Percentiles rank a stretch among this genome's conserved stretches.
phyloP scores from a whole-genome alignment of 2,113 vertebrate species.

The Vidua macroura region DNA sequence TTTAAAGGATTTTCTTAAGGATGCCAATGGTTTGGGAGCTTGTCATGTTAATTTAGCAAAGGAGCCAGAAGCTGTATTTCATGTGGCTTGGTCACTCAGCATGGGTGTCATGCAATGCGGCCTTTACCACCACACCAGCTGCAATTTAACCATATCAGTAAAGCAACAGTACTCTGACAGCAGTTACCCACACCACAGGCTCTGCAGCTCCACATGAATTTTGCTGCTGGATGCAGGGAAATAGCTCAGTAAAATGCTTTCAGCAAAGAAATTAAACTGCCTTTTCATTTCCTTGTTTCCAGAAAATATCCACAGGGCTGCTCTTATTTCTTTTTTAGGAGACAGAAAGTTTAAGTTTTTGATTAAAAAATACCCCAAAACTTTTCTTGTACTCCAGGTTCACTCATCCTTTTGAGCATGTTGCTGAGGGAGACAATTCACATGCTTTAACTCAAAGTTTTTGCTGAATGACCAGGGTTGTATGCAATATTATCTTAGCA shows the following conservation, averaged over 20 bases:
- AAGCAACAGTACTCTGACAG: background rate
- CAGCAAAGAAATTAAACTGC: background rate
- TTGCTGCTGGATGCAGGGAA: background rate
- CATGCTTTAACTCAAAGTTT: background rate
- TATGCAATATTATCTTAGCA: fast-evolving
- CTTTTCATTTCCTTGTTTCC: background rate
- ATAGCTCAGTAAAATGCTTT: background rate
- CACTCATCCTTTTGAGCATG: background rate
- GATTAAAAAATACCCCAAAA: background rate
- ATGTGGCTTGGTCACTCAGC: background rate
- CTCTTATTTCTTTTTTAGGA: background rate
- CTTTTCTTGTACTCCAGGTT: background rate
- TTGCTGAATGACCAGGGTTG: background rate
- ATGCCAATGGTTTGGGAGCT: background rate
- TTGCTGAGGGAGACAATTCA: background rate
- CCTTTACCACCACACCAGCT: background rate
- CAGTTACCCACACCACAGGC: background rate
- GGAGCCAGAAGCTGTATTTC: background rate
- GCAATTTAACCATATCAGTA: background rate
- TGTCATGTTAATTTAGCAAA: background rate
- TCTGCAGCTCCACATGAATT: background rate
- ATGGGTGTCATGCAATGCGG: background rate
- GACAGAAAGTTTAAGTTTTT: background rate
- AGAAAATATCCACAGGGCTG: background rate
- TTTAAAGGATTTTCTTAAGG: background rate